Base-by-base conservation (phyloP, 1,140 invertebrate species). In the Manduca sexta region DNA sequence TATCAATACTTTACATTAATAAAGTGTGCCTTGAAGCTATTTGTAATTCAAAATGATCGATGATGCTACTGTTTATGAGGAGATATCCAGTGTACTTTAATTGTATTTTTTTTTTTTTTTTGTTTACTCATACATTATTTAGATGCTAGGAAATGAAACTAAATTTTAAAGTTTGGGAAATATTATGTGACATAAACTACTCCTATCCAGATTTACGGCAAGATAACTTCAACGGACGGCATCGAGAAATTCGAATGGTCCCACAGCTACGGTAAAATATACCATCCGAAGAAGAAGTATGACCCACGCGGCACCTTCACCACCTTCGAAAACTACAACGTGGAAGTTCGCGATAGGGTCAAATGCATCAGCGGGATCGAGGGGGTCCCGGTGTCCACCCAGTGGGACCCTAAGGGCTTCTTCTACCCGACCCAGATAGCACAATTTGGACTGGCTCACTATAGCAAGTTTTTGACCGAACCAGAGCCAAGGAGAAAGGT, bases 371-470 rank as follows among this genome's bases (percentile, higher is more conserved):
- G 94, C 80, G 97, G 93, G 0, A 91, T 90, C 10, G 94, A 97
- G 73, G 96, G 95, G 48, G 96, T 98, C 6, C 96, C 97, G 0
- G 91, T 99, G 30, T 97, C 96, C 1, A 97, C 93, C 0, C 97
- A 99, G 72, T 99, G 97, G 97, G 94, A 96, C 52, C 93, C 92
- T 15, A 89, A 91, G 38, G 97, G 97, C 0, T 98, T 99, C 82
- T 97, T 93, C 78, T 99, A 99, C 87, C 97, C 98, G 0, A 99
- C 98, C 1, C 98, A 99, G 88, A 98, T 99, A 56, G 97, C 97
- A 3, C 98, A 99, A 80, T 99, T 97, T 83, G 98, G 96, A 0
- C 83, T 99, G 29, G 95, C 97, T 16, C 98, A 99, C 86, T 99
- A 97, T 84, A 98, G 96, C 77, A 98, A 98, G 86, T 95, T 96